A percentile compares a stretch with the other conserved stretches of the same genome.
These are phyloP conservation scores for Patella caerulea DNA, from an alignment of 2,888 invertebrate genomes.

Conservation along the genomic window DNA sequence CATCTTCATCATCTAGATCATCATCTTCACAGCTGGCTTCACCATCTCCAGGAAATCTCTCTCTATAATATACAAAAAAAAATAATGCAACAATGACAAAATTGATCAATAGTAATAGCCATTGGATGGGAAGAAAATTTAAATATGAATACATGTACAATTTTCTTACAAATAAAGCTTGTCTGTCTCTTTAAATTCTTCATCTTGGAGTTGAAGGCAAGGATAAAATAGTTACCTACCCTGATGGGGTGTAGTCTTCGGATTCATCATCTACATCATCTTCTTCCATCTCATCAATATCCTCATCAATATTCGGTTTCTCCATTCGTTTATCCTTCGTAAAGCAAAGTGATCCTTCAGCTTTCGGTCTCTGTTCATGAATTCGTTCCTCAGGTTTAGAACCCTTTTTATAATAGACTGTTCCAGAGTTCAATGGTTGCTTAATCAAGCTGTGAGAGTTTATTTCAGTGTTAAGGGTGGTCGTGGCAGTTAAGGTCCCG, in stretches of 20 bases:
- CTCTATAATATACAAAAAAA: constrained; percentile 42
- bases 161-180: too few relatives aligned
- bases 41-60: constrained; percentile 64
- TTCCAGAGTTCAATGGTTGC: constrained; percentile 40
- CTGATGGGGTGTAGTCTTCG: constrained; percentile 34
- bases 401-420: constrained; percentile 56
- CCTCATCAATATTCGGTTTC: constrained; percentile 29
- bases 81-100: too few relatives aligned
- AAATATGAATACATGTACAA: too few relatives aligned
- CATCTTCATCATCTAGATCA: constrained; percentile 52
- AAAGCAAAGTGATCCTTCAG: constrained; percentile 54
- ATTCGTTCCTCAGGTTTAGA: constrained; percentile 45
- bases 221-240: constrained; percentile 25
- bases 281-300: constrained; percentile 34
- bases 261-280: constrained; percentile 46
- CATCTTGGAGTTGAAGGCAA: too few relatives aligned
- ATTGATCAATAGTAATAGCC: too few relatives aligned
- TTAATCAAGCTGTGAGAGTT: constrained; percentile 27
- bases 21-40: constrained; percentile 55
- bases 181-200: too few relatives aligned
- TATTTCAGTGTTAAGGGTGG: constrained; percentile 25
- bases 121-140: too few relatives aligned
- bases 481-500: constrained; percentile 19
- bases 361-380: constrained; percentile 54
- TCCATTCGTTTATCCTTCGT: constrained; percentile 16